Percentiles rank a stretch among this genome's conserved stretches.
phyloP scores from a whole-genome alignment of 2,797 vertebrate genomes.

The Varecia variegata region DNA sequence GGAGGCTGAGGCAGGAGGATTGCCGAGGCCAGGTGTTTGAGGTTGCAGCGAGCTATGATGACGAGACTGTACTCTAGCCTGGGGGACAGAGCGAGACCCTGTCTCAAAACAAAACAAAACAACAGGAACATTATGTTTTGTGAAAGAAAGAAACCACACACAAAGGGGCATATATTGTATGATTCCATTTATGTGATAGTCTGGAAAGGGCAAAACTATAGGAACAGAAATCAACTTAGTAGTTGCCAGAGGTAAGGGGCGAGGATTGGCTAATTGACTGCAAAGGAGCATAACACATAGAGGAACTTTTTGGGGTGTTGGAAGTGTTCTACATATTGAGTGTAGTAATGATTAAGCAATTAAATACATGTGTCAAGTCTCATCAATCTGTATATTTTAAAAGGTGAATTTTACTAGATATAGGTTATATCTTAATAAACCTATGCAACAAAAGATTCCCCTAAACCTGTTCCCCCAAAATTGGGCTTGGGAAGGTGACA shows the following conservation, averaged over 20 bases:
- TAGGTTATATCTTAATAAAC: not conserved
- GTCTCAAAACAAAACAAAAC: too few species aligned
- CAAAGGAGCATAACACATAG: not conserved
- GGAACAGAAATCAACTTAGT: not conserved
- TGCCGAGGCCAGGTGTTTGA: not conserved
- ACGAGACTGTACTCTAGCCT: not conserved
- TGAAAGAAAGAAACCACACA: slow-evolving; percentile 41
- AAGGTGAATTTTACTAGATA: not conserved
- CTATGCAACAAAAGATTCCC: not conserved
- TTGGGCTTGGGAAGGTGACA: not conserved
- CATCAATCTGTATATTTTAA: not conserved
- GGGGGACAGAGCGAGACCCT: too few species aligned
- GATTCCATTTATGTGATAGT: not conserved
- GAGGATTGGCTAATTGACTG: not conserved
- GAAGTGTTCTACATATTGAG: not conserved
- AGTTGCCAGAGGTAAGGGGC: not conserved
- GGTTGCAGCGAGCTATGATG: not conserved
- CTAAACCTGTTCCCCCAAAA: not conserved
- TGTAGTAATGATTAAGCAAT: not conserved
- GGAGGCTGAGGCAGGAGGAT: not conserved
- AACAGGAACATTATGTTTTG: not conserved
- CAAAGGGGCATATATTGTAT: not conserved
- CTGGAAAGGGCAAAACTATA: not conserved
- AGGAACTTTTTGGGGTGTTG: not conserved
- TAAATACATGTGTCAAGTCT: slow-evolving; percentile 1